Evolutionary conservation across 2,888 invertebrate genomes (phyloP).

Genomic region (Drosophila histrio): DNA sequence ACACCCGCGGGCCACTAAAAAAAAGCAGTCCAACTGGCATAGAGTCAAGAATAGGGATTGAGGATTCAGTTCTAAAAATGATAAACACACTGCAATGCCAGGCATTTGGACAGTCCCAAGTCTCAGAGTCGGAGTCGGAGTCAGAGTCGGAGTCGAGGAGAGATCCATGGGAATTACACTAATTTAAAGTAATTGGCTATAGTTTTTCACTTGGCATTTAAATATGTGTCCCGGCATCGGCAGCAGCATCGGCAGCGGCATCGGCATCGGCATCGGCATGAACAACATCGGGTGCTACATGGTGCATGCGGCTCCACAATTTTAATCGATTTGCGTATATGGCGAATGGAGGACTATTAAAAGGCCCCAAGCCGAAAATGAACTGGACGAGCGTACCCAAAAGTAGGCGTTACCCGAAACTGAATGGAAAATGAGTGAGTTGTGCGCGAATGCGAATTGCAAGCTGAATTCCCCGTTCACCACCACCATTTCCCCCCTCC

Average conservation of each 20-base stretch:
- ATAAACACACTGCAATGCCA: constrained; percentile 48
- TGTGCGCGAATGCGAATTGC: constrained; percentile 67
- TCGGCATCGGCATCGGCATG: not conserved
- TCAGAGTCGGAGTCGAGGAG: constrained; percentile 17
- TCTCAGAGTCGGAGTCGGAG: not conserved
- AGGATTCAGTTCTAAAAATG: constrained; percentile 44
- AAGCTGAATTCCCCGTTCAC: constrained; percentile 5
- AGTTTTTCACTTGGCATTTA: constrained; percentile 82
- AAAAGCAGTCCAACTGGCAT: constrained; percentile 13
- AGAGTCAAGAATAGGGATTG: constrained; percentile 17
- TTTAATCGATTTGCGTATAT: constrained; percentile 84
- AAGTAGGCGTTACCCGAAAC: constrained; percentile 82
- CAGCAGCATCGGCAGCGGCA: constrained; percentile 1
- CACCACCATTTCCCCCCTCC: not conserved
- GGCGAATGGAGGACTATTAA: constrained; percentile 75
- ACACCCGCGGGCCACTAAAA: constrained; percentile 75
- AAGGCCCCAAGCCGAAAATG: constrained; percentile 75
- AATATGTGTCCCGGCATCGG: constrained; percentile 68
- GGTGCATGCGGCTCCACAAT: constrained; percentile 63
- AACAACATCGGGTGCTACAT: constrained; percentile 38
- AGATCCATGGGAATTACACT: constrained; percentile 83
- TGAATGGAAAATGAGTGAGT: constrained; percentile 82
- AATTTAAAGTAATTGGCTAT: constrained; percentile 84
- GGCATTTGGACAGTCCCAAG: constrained; percentile 24
- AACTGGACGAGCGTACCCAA: constrained; percentile 75